Base-by-base conservation (phyloP, 1,140 invertebrate genomes). In the Heliconius hermathena region DNA sequence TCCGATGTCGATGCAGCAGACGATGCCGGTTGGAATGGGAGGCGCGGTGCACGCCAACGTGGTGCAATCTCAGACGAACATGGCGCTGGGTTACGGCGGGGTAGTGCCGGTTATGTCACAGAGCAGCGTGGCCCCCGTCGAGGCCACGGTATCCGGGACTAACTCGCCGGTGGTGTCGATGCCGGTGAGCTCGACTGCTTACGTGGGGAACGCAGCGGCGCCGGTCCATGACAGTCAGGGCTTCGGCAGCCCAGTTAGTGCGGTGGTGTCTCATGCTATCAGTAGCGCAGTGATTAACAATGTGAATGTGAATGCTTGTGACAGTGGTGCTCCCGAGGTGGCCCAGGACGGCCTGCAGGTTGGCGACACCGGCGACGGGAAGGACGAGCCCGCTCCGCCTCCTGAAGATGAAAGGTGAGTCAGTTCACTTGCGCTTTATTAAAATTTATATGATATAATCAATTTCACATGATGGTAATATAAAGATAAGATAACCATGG, bases 351-450 rank as follows among this genome's bases (percentile, higher is more conserved):
- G 84, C 76, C 74, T 90, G 84, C 90, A 91, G 85, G 84, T 87
- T 22, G 88, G 87, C 11, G 94, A 95, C 78, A 86, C 84, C 33
- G 90, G 86, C 0, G 94, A 95, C 66, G 91, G 93, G 74, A 95
- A 95, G 84, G 94, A 95, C 75, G 94, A 95, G 52, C 77, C 88
- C 8, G 85, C 81, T 22, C 95, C 95, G 38, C 88, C 94, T 76
- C 94, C 95, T 74, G 96, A 96, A 89, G 96, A 96, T 93, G 96
- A 96, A 96, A 96, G 96, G 96, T 97, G 74, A 94, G 95, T 90
- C 77, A 60, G 73, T 71, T 71, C 29, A 36, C 70, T 36, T 29
- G 33, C 5, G 29, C 20, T 11, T 71, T 71, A 16, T 33, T 71
- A 18, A 70, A 70, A 33, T 26, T 29, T 70, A 26, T 70, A 13